These are phyloP conservation scores for Antheraea pernyi DNA, from an alignment of 1,140 invertebrate species.

Conservation along the genomic window DNA sequence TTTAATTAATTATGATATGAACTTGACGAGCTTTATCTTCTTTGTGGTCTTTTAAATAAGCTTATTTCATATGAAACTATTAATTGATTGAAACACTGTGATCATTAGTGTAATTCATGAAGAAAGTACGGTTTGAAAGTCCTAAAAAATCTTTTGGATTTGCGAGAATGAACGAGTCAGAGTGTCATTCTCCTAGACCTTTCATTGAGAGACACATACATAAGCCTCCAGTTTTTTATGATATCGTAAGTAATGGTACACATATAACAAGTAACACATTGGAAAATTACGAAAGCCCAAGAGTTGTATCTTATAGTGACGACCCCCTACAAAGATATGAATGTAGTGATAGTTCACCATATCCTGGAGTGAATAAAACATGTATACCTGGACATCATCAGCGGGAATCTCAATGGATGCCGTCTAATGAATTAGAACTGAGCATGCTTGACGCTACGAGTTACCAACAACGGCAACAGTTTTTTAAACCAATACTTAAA, in stretches of 20 bases:
- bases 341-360: slow-evolving; percentile 52
- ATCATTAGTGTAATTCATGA: slow-evolving; percentile 45
- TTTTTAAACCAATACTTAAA: slow-evolving; percentile 21
- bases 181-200: slow-evolving; percentile 66
- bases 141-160: slow-evolving; percentile 36
- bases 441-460: slow-evolving; percentile 56
- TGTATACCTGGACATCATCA: slow-evolving; percentile 20
- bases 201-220: slow-evolving; percentile 45
- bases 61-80: neutral
- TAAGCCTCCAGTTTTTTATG: slow-evolving; percentile 1
- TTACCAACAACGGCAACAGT: slow-evolving; percentile 29
- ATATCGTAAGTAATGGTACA: neutral
- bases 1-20: too few relatives aligned
- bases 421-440: slow-evolving; percentile 62
- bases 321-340: slow-evolving; percentile 59
- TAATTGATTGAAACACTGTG: neutral
- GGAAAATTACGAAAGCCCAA: slow-evolving; percentile 23
- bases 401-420: slow-evolving; percentile 31
- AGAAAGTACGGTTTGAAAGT: slow-evolving; percentile 68
- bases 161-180: slow-evolving; percentile 42
- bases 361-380: slow-evolving; percentile 50
- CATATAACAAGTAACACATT: slow-evolving; percentile 12
- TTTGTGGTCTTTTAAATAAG: too few relatives aligned
- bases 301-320: slow-evolving; percentile 37
- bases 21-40: too few relatives aligned